Evolutionary conservation across 2,888 invertebrate species (phyloP), one percentile per base, ranked within the genome.

Genomic region (Zhengitettix transpicula): DNA sequence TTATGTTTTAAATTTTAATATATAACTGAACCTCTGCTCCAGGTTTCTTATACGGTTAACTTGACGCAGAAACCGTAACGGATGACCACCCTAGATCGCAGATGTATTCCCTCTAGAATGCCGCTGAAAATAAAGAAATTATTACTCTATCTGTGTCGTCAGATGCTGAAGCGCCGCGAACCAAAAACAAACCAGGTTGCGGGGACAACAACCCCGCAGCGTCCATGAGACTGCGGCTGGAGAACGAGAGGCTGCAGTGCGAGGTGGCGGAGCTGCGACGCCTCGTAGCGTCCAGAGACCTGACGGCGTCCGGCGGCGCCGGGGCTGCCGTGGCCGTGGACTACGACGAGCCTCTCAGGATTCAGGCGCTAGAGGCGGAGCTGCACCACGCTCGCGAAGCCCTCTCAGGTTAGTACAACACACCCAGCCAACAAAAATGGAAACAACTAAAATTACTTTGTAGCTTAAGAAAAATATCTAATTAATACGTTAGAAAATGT

Each of bases 371-470:
- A 56, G 84, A 86, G 68, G 82, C 83, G 68, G 87, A 89, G 68
- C 76, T 89, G 61, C 81, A 85, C 62, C 79, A 88, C 63, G 87
- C 89, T 17, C 84, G 87, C 71, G 89, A 90, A 74, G 87, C 89
- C 55, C 78, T 90, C 41, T 81, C 74, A 67, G 77, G 78, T 78
- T 67, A 65, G 66, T 61, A 12, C 16, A 16, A 28, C 28, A 28
- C 28, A 28, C 28, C 28, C n/a, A n/a, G n/a, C n/a, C n/a, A n/a
- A n/a, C n/a, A n/a, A n/a, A n/a, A n/a, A n/a, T n/a, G n/a, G n/a
- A n/a, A 28, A 28, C 28, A 28, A 2, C 28, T 28, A 7, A 7
- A 28, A 28, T 28, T 7, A 5, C 28, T 28, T 7, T 28, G 28
- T 28, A 7, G 28, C 28, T 28, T 28, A 28, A 7, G 28, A 28